phyloP scores from a whole-genome alignment of 2,888 invertebrate genomes.

The Tholera decimalis region DNA sequence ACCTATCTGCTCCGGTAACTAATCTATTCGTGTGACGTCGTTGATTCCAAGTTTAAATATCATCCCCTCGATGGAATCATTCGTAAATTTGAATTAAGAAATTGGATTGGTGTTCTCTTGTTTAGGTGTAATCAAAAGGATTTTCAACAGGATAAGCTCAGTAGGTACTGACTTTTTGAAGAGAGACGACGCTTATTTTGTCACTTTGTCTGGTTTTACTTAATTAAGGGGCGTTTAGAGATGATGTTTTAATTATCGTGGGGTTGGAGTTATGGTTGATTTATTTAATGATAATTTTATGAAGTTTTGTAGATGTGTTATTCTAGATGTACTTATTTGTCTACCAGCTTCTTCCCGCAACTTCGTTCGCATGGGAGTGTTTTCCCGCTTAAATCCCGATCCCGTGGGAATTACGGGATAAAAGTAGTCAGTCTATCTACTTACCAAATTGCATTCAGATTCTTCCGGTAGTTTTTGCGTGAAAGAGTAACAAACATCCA shows the following conservation, averaged over 20 bases:
- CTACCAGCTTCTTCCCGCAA: no score
- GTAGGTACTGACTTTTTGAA: slow-evolving; percentile 36
- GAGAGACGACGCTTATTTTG: slow-evolving; percentile 38
- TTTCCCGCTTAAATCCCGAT: no score
- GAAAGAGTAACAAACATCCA: no score
- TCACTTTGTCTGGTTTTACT: slow-evolving; percentile 44
- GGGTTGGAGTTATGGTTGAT: slow-evolving; percentile 44
- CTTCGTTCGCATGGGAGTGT: no score
- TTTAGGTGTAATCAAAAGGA: slow-evolving; percentile 66
- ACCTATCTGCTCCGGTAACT: slow-evolving; percentile 36
- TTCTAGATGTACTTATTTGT: background rate
- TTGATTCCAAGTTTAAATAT: slow-evolving; percentile 70
- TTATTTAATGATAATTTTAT: slow-evolving; percentile 25
- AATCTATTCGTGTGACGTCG: slow-evolving; percentile 53
- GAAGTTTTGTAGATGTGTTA: background rate
- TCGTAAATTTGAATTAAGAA: slow-evolving; percentile 76
- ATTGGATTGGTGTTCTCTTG: slow-evolving; percentile 74
- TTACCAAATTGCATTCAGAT: no score
- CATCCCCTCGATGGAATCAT: slow-evolving; percentile 67
- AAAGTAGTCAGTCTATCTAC: no score
- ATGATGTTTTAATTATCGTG: slow-evolving; percentile 26
- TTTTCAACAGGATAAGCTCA: slow-evolving; percentile 52
- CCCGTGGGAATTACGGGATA: no score
- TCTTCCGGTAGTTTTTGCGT: no score
- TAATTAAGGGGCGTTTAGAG: slow-evolving; percentile 33